These are phyloP conservation scores for Drosophila kurseongensis DNA, from an alignment of 1,140 invertebrate genomes.

Conservation along the genomic window DNA sequence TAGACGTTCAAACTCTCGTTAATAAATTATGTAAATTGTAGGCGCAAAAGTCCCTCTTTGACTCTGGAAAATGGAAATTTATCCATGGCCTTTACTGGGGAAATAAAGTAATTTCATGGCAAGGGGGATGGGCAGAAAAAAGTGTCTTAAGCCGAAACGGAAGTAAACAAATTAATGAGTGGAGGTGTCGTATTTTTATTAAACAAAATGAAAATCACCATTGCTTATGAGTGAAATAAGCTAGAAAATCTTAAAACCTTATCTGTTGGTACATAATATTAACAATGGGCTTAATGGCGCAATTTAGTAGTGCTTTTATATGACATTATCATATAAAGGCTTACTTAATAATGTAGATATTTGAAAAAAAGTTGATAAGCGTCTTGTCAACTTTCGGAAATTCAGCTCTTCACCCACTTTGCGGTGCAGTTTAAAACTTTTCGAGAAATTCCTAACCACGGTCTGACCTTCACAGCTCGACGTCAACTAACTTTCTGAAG, in stretches of 20 bases:
- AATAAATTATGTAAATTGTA: constrained; percentile 83
- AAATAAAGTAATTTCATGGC: not conserved
- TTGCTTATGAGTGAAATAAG: constrained; percentile 21
- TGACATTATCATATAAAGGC: too few species aligned
- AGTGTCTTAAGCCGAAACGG: constrained; percentile 69
- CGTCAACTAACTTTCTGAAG: constrained; percentile 40
- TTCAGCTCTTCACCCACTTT: constrained; percentile 6
- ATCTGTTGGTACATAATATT: too few species aligned
- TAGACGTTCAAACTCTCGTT: constrained; percentile 81
- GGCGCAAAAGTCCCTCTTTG: constrained; percentile 62
- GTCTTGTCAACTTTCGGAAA: constrained; percentile 17
- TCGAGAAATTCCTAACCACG: constrained; percentile 16
- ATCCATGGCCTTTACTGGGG: constrained; percentile 42
- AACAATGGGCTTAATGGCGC: too few species aligned
- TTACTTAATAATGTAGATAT: too few species aligned
- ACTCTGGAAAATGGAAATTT: constrained; percentile 64
- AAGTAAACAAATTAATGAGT: constrained; percentile 69
- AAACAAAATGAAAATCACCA: constrained; percentile 70
- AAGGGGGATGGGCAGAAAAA: constrained; percentile 15
- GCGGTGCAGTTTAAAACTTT: constrained; percentile 34
- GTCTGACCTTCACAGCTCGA: constrained; percentile 51
- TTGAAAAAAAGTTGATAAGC: not conserved
- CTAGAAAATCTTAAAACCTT: too few species aligned
- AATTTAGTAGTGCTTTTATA: too few species aligned
- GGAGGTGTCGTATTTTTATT: constrained; percentile 48